A percentile compares a stretch with the other conserved stretches of the same genome.
Conservation (phyloP, 2,888 invertebrate species). For the Willowsia nigromaculata region DNA sequence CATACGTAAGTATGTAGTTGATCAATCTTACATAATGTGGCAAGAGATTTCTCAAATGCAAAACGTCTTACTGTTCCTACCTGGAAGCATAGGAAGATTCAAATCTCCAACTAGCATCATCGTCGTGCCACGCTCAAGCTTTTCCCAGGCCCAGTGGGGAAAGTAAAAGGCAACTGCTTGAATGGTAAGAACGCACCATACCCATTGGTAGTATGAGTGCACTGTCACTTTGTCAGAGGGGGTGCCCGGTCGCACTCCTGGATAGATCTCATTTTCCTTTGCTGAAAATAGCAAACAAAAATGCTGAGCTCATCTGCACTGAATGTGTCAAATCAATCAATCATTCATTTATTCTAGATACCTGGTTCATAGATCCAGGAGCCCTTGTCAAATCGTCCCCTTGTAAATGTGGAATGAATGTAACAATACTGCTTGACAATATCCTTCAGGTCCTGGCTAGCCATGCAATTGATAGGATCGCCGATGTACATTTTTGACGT, state of each 20-base stretch:
- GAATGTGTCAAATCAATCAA: too few relatives aligned
- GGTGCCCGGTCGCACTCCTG: conserved; percentile 79
- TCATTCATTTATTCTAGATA: too few relatives aligned
- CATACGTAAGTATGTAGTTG: too few relatives aligned
- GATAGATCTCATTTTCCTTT: conserved; percentile 75
- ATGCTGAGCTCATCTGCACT: too few relatives aligned
- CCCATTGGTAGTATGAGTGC: conserved; percentile 79
- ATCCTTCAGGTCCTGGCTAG: conserved; percentile 70
- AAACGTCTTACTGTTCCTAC: too few relatives aligned
- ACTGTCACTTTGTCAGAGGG: conserved; percentile 77
- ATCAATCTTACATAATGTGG: too few relatives aligned
- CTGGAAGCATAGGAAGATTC: conserved; percentile 69
- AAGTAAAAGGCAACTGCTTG: conserved; percentile 79
- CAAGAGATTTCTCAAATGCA: too few relatives aligned
- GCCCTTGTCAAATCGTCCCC: conserved; percentile 72
- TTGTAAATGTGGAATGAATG: conserved; percentile 75
- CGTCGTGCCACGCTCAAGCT: conserved; percentile 69
- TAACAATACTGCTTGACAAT: conserved; percentile 74
- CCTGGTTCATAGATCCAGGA: conserved; percentile 75
- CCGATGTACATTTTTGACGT: conserved; percentile 75
- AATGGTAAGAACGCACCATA: conserved; percentile 64
- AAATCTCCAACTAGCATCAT: conserved; percentile 75
- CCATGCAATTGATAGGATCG: conserved; percentile 73
- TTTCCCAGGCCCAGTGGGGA: conserved; percentile 76
- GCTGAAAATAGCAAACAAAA: conserved; percentile 52